Conservation (phyloP, 1,140 invertebrate species). For the Trichoplusia ni region DNA sequence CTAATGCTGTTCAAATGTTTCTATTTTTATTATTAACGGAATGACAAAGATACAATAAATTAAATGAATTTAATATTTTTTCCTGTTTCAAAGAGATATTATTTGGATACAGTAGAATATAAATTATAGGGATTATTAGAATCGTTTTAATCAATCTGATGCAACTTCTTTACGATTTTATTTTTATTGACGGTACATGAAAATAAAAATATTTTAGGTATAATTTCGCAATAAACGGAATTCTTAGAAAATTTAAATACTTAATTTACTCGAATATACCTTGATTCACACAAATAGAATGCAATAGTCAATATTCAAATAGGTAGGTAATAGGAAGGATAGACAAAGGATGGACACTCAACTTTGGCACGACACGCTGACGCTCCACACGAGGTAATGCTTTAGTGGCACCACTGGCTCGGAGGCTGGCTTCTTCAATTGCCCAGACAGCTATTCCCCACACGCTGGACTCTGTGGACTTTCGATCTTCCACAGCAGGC, state of each 20-base stretch:
- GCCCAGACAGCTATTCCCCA: neutral
- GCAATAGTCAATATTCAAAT: neutral
- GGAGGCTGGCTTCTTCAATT: neutral
- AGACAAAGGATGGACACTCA: neutral
- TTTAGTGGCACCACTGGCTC: neutral
- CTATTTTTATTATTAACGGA: neutral
- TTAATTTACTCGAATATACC: neutral
- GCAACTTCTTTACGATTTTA: neutral
- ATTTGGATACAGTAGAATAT: neutral
- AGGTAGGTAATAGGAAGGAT: neutral
- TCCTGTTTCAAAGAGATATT: neutral
- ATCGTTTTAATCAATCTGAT: neutral
- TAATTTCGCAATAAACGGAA: neutral
- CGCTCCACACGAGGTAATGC: slow-evolving; percentile 1
- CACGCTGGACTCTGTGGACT: neutral
- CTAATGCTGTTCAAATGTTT: neutral
- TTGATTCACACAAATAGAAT: slow-evolving; percentile 1
- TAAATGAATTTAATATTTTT: neutral
- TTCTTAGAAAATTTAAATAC: neutral
- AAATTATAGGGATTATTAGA: neutral
- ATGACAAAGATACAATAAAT: neutral
- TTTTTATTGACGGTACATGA: neutral
- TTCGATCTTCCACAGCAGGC: neutral
- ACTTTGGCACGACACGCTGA: neutral
- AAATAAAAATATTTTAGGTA: neutral